A percentile compares a stretch with the other conserved stretches of the same genome.
Conservation (phyloP, 2,797 vertebrate genomes). For the Pseudochromis fuscus region DNA sequence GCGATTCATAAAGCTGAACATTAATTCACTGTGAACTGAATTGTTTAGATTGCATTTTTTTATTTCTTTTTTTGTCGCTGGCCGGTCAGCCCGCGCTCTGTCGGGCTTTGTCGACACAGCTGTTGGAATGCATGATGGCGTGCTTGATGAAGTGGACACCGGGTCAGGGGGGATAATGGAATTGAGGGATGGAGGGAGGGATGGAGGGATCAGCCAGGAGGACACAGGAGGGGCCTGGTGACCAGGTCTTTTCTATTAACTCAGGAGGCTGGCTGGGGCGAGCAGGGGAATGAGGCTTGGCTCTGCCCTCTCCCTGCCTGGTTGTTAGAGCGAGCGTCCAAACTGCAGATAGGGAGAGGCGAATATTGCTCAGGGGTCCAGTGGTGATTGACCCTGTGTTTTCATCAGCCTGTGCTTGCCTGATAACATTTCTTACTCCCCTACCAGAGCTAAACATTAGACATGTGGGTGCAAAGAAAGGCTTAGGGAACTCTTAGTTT, state of each 20-base stretch:
- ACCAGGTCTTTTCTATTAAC: slow-evolving; percentile 87
- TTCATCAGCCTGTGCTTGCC: slow-evolving; percentile 77
- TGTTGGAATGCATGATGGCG: slow-evolving; percentile 69
- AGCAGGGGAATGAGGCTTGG: slow-evolving; percentile 59
- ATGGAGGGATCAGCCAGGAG: slow-evolving; percentile 63
- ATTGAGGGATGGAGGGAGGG: slow-evolving; percentile 70
- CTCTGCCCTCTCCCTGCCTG: slow-evolving; percentile 61
- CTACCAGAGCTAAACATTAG: slow-evolving; percentile 55
- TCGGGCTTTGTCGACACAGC: slow-evolving; percentile 47
- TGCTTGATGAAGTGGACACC: slow-evolving; percentile 76
- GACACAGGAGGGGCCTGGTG: slow-evolving; percentile 65
- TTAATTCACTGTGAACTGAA: slow-evolving; percentile 29
- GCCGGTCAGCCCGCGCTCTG: slow-evolving; percentile 3
- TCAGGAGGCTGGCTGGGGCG: slow-evolving; percentile 63
- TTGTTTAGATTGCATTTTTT: slow-evolving; percentile 31
- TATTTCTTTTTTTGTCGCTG: slow-evolving; percentile 19
- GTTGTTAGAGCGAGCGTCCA: slow-evolving; percentile 64
- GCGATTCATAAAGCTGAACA: slow-evolving; percentile 43
- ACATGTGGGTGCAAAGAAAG: slow-evolving; percentile 45
- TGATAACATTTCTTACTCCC: slow-evolving; percentile 74
- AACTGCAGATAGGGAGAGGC: slow-evolving; percentile 64
- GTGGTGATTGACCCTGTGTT: slow-evolving; percentile 80
- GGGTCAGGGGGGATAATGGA: slow-evolving; percentile 82
- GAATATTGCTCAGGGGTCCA: slow-evolving; percentile 73
- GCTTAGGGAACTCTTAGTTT: slow-evolving; percentile 55